Evolutionary conservation across 1,140 invertebrate species (phyloP).

Genomic region (Trinorchestia longiramus): DNA sequence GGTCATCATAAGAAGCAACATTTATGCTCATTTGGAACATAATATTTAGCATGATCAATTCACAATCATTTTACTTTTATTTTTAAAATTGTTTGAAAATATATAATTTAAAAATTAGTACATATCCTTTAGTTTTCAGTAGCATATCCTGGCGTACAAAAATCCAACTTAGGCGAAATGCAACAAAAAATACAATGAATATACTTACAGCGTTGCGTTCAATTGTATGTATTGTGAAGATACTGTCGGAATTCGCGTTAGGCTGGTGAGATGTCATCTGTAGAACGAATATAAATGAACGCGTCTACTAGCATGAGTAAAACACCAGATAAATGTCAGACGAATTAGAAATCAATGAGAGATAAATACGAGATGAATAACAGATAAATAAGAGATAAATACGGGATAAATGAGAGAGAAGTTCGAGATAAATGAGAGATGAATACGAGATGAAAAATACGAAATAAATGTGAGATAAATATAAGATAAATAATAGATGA

Average conservation of each 20-base stretch:
- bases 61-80: background rate
- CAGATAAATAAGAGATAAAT: too few species aligned
- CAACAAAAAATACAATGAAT: background rate
- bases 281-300: background rate
- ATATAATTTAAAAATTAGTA: background rate
- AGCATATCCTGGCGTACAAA: background rate
- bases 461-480: too few species aligned
- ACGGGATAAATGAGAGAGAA: too few species aligned
- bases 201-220: background rate
- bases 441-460: too few species aligned
- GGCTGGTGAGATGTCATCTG: background rate
- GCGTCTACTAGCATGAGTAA: background rate
- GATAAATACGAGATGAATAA: too few species aligned
- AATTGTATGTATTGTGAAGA: conserved; percentile 6
- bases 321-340: too few species aligned
- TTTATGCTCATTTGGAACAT: background rate
- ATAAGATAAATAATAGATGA: too few species aligned
- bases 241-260: background rate
- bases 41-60: background rate
- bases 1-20: too few species aligned
- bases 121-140: background rate
- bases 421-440: too few species aligned
- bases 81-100: background rate
- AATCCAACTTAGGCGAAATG: background rate
- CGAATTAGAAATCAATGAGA: too few species aligned